A percentile compares a stretch with the other conserved stretches of the same genome.
Evolutionary conservation across 1,140 invertebrate species (phyloP).

Genomic region (Halyomorpha halys): DNA sequence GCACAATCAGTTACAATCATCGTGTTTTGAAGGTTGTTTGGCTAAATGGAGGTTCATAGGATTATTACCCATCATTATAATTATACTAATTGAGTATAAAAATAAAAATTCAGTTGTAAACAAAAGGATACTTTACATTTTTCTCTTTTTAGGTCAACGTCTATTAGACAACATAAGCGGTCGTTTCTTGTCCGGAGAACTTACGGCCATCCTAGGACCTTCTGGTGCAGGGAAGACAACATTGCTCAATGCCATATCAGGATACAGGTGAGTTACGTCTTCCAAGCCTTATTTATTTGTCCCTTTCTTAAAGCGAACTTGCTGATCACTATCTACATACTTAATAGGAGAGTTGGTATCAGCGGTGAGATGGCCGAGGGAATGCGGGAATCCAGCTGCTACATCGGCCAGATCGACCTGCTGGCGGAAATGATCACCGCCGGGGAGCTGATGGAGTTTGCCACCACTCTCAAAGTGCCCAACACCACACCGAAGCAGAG

Average conservation of each 20-base stretch:
- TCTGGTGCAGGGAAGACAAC: constrained; percentile 88
- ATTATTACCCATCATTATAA: too few relatives aligned
- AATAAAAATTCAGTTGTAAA: too few relatives aligned
- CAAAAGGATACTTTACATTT: too few relatives aligned
- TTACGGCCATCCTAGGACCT: constrained; percentile 76
- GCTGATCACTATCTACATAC: too few relatives aligned
- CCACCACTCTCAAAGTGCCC: constrained; percentile 47
- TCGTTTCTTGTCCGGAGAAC: constrained; percentile 58
- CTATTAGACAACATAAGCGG: constrained; percentile 44
- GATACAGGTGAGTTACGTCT: constrained; percentile 60
- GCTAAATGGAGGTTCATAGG: too few relatives aligned
- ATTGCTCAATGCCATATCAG: constrained; percentile 69
- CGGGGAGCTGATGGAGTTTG: constrained; percentile 47
- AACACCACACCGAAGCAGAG: constrained; percentile 38
- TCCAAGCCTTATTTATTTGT: too few relatives aligned
- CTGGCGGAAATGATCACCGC: constrained; percentile 47
- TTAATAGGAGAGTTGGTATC: too few relatives aligned
- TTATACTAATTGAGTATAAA: too few relatives aligned
- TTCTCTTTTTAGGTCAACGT: too few relatives aligned
- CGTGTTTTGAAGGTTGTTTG: too few relatives aligned
- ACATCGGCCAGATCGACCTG: constrained; percentile 53
- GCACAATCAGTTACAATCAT: too few relatives aligned
- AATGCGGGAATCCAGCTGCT: constrained; percentile 46
- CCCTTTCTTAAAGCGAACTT: too few relatives aligned
- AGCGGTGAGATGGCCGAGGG: constrained; percentile 36